Evolutionary conservation across 1,140 invertebrate genomes (phyloP), one percentile per base, ranked within the genome.

Genomic region (Drosophila repletoides): DNA sequence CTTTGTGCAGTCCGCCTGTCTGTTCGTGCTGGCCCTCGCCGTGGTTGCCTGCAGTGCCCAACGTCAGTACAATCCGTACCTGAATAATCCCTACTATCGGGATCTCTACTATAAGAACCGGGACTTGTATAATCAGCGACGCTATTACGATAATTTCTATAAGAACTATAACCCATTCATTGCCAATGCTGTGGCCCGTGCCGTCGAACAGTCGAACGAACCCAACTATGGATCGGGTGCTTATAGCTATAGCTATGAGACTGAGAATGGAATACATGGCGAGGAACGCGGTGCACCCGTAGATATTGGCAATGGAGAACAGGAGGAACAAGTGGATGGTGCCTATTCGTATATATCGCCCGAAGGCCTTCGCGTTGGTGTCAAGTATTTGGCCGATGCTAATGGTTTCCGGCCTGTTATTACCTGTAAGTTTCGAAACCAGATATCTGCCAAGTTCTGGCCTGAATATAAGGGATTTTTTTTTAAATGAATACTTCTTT

Each of bases 221-320:
- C 56, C 64, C 17, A 75, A 76, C 31, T 55, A 55, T 5, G 84
- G 84, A 10, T 19, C 61, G 0, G 88, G 88, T 0, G 45, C 36
- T 14, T 89, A 87, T 21, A 7, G 49, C 15, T 89, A 89, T 26
- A 74, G 43, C 34, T 89, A 87, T 9, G 90, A 93, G 68, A 93
- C 92, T 14, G 92, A 91, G 41, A 93, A 93, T 53, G 93, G 93
- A 1, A 93, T 93, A 26, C 80, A 90, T 6, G 92, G 89, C 0
- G 89, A 93, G 61, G 93, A 93, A 55, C 80, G 79, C 14, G 92
- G 91, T 15, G 72, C 79, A 33, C 70, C 90, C 41, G 91, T 91
- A 15, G 88, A 89, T 31, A 74, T 83, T 22, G 91, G 90, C 3
- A 69, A 69, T 22, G 64, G 90, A 6, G 65, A 83, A 19, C 69